phyloP scores from a whole-genome alignment of 2,888 invertebrate genomes.

The Myopa tessellatipennis region DNA sequence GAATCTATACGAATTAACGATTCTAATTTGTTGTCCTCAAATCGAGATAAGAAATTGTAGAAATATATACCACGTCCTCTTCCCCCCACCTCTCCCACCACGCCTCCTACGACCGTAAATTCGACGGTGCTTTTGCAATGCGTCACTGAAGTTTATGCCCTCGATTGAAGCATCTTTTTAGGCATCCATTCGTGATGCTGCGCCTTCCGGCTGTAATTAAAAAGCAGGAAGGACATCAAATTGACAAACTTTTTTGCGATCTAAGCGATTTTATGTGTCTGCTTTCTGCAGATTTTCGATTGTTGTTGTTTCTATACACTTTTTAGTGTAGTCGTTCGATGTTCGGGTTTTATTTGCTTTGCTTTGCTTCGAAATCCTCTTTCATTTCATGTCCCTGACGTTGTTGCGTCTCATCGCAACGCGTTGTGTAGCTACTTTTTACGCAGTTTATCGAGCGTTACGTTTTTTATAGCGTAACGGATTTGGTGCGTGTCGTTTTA shows the following conservation, averaged over 20 bases:
- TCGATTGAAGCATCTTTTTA: slow-evolving; percentile 9
- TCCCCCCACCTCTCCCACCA: no score
- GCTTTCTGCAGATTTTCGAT: not conserved
- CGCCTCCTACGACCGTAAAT: no score
- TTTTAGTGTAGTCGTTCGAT: not conserved
- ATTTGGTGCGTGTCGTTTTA: slow-evolving; percentile 19
- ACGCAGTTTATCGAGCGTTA: slow-evolving; percentile 21
- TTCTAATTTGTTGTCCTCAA: not conserved
- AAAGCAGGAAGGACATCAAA: not conserved
- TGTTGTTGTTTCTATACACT: not conserved
- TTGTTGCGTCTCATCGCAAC: not conserved
- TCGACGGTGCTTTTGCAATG: no score
- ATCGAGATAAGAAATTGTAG: no score
- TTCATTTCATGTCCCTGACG: not conserved
- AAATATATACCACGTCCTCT: no score
- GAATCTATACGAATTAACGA: not conserved
- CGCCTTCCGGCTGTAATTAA: slow-evolving; percentile 3
- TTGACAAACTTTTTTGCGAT: slow-evolving; percentile 9
- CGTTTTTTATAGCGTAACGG: slow-evolving; percentile 10
- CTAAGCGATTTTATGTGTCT: not conserved
- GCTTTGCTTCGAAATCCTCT: slow-evolving; percentile 10
- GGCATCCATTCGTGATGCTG: not conserved
- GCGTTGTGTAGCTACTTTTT: slow-evolving; percentile 7
- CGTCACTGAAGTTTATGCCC: not conserved
- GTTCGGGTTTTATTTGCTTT: not conserved